Evolutionary conservation across 2,888 invertebrate species (phyloP), one percentile per base, ranked within the genome.

Genomic region (Eilema caniola): DNA sequence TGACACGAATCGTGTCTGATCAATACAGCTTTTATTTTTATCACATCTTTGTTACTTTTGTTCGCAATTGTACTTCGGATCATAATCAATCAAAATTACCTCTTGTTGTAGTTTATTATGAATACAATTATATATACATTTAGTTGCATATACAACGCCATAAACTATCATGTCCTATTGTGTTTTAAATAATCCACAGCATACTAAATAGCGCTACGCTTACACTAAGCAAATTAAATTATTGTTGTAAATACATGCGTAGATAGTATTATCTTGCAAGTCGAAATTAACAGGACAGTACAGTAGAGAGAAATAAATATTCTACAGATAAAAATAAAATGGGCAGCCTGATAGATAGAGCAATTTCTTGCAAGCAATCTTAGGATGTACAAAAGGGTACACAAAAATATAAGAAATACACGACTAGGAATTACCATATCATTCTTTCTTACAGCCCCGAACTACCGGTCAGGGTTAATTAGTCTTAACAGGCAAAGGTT

Each of bases 1-100:
- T 85, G 83, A 85, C 85, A 83, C 76, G 75, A 84, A 84, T 77
- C 80, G 82, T 66, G 72, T 75, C 70, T 76, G 84, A 86, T 88
- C 85, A 81, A 85, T 85, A 85, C 75, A 73, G 70, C 80, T 82
- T 82, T 85, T 83, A 83, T 83, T 83, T 78, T 75, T 70, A 66
- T 31, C 56, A 53, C 47, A 53, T 47, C 28, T 64, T 53, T 62
- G 25, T 61, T 31, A 62, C 37, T 25, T 37, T 72, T 63, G 25
- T 11, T n/a, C n/a, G 41, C 61, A 28, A 69, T 69, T 69, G 69
- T 64, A 14, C 37, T 31, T 69, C 60, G 59, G 28, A 60, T 24
- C 25, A 59, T 28, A 59, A 69, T 69, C 69, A 64, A 69, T 69
- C 56, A 68, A 24, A 33, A 31, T 57, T 57, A 37, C 33, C 24